Conservation (phyloP, 2,797 vertebrate species). For the Tauraco hartlaubi region DNA sequence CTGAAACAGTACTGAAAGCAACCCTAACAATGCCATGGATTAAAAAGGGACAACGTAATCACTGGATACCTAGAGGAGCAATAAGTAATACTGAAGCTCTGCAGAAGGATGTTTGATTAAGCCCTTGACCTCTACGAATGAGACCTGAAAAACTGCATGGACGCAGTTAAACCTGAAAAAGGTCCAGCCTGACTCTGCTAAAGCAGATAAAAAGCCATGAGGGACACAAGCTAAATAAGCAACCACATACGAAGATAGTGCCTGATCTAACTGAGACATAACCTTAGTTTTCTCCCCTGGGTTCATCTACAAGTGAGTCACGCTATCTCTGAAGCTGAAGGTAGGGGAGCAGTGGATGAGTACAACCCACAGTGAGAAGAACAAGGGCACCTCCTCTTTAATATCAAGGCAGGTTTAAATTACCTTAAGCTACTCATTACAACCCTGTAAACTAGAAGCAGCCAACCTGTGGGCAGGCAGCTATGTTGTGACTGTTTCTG, state of each 20-base stretch:
- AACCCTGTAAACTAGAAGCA: background rate
- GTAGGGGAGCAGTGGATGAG: background rate
- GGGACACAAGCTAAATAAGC: background rate
- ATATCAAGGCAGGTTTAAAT: background rate
- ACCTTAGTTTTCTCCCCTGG: background rate
- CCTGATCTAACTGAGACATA: background rate
- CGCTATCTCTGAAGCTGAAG: background rate
- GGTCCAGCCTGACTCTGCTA: background rate
- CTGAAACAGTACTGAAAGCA: background rate
- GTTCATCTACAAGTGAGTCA: background rate
- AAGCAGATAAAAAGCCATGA: background rate
- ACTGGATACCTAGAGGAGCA: background rate
- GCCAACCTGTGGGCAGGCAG: accelerated
- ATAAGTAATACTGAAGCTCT: background rate
- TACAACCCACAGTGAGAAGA: background rate
- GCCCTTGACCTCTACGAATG: background rate
- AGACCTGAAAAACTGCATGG: background rate
- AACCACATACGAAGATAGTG: accelerated
- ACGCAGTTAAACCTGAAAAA: background rate
- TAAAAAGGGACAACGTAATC: background rate
- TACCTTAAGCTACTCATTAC: background rate
- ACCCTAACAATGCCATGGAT: background rate
- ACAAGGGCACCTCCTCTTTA: background rate
- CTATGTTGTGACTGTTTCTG: background rate
- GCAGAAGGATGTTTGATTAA: background rate